Conservation (phyloP, 1,140 invertebrate genomes). For the Asobara japonica region DNA sequence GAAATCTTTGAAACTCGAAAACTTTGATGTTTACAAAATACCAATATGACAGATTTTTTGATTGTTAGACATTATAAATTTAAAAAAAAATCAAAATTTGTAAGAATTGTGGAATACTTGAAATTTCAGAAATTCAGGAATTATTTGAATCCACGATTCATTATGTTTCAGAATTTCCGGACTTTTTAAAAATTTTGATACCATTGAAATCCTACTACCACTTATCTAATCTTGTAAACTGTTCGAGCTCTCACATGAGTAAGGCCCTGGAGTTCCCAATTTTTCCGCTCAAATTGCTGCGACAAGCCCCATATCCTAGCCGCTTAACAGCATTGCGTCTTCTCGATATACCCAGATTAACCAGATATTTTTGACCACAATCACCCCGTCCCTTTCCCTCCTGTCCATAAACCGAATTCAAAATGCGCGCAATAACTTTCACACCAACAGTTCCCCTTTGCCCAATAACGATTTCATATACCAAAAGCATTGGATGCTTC, state of each 20-base stretch:
- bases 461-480: slow-evolving; percentile 21
- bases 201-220: too few relatives aligned
- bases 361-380: not conserved
- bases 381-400: not conserved
- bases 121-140: too few relatives aligned
- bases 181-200: too few relatives aligned
- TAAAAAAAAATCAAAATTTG: too few relatives aligned
- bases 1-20: too few relatives aligned
- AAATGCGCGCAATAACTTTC: not conserved
- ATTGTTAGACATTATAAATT: too few relatives aligned
- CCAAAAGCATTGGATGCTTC: slow-evolving; percentile 2
- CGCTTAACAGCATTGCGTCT: slow-evolving; percentile 1
- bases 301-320: not conserved
- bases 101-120: too few relatives aligned
- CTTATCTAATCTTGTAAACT: too few relatives aligned
- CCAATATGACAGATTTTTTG: too few relatives aligned
- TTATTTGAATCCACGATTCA: too few relatives aligned
- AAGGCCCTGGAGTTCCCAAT: not conserved
- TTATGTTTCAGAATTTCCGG: too few relatives aligned
- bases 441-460: slow-evolving; percentile 48
- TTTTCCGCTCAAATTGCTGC: not conserved
- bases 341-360: not conserved
- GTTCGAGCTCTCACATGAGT: slow-evolving; percentile 7
- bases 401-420: not conserved
- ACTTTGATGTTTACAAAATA: too few relatives aligned